Base-by-base conservation (phyloP, 2,113 vertebrate genomes). In the Ceyx melanurus region DNA sequence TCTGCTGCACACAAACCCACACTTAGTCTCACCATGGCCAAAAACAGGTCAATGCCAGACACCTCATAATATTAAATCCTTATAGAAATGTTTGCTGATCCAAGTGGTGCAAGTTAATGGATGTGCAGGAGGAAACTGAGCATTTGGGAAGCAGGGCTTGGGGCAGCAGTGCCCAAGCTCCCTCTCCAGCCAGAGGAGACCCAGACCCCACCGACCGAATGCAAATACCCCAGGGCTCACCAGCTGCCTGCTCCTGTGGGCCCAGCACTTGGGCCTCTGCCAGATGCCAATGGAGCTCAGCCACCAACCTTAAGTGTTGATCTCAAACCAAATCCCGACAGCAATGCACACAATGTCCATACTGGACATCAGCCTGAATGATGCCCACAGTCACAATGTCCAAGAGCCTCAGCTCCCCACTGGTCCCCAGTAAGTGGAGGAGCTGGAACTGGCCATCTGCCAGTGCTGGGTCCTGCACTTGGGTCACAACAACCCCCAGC, bases 211-310 rank as follows among this genome's bases (percentile, higher is more conserved):
- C 15, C 2, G 0, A 28, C 15, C 33, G 50, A 48, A 21, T 3
- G 13, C 43, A 14, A 51, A 65, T 0, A 1, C 11, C 19, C 40
- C 0, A 0, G 2, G 5, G 14, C 37, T 71, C 6, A 0, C 48
- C 31, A 51, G 65, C 60, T 1, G 0, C 28, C 58, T 31, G 31
- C 50, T 37, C 37, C 45, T 0, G 0, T 22, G 40, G 17, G 21
- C 53, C 51, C 53, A 37, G 46, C 1, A 1, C 33, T 18, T 4
- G 3, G 11, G 16, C 22, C n/a, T 65, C 64, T 53, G n/a, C 23
- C 1, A 0, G 18, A 33, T 67, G 31, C 1, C 0, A 56, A 13
- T 18, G 28, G 50, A 67, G 26, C 17, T 73, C 77, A 62, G 43
- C 40, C n/a, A 23, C 28, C 1, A 0, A n/a, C 35, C 48, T 25